Base-by-base conservation (phyloP, 2,888 invertebrate species). In the Germaria angustata region DNA sequence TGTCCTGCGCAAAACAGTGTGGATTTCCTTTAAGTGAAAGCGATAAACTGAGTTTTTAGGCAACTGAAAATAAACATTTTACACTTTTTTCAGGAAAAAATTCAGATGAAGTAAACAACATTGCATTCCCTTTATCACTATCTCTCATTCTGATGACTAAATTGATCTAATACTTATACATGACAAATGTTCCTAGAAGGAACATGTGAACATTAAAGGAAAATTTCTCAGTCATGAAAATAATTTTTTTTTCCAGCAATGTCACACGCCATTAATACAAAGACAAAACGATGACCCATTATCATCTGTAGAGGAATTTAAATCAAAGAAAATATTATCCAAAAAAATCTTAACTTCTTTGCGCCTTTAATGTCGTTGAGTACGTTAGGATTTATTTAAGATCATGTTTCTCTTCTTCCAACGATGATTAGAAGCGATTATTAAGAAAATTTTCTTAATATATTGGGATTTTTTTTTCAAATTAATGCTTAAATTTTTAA, bases 401-500 rank as follows among this genome's bases (percentile, higher is more conserved):
- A 79, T 65, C 72, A 72, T 72, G 72, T 73, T 80, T 59, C 79
- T 57, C n/a, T 39, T 32, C 41, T 69, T 53, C 24, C 34, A 22
- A 13, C 17, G n/a, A 73, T 73, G 79, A 80, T 73, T 66, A 61
- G 53, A 80, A 20, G 55, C 79, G 66, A 73, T 80, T 80, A 80
- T 80, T 80, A 80, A 55, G 66, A 80, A 59, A 80, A 59, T 72
- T 73, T 66, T 80, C 36, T 13, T 59, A 66, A 80, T 80, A 73
- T 51, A 73, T 80, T 80, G 44, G 61, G 51, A 72, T 72, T 79
- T 72, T 51, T n/a, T 79, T 80, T 80, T 61, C 66, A 51, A 51
- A 80, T 79, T 82, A 82, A 79, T 82, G 82, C 71, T 76, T 71
- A 71, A 75, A 79, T 82, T 82, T 82, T 79, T 82, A 82, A 82